These are phyloP conservation scores for Osmerus eperlanus DNA, from an alignment of 2,113 vertebrate species.

Conservation along the genomic window DNA sequence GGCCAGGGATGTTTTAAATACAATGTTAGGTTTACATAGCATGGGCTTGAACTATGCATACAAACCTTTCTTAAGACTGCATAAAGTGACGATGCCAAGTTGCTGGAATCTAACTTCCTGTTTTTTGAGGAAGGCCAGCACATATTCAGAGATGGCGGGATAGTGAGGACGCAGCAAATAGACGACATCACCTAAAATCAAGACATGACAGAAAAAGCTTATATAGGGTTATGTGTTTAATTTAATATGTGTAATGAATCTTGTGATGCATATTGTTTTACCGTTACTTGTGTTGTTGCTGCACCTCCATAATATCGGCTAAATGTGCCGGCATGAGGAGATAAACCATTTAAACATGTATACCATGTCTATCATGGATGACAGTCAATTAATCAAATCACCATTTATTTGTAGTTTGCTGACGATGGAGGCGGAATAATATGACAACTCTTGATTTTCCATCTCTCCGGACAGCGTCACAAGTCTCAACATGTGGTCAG, in stretches of 20 bases:
- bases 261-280: too few species aligned
- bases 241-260: too few species aligned
- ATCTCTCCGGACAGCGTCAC: slow-evolving; percentile 39
- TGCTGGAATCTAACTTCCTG: slow-evolving; percentile 55
- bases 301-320: too few species aligned
- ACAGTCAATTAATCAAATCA: slow-evolving; percentile 22
- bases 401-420: slow-evolving; percentile 50
- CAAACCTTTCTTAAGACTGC: slow-evolving; percentile 48
- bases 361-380: not conserved
- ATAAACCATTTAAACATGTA: not conserved
- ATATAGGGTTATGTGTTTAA: not conserved
- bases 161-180: slow-evolving; percentile 47
- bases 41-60: not conserved
- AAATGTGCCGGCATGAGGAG: too few species aligned
- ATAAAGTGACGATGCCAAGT: slow-evolving; percentile 40
- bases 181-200: slow-evolving; percentile 16
- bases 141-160: slow-evolving; percentile 20
- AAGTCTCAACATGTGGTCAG: slow-evolving; percentile 45
- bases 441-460: slow-evolving; percentile 37
- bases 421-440: slow-evolving; percentile 47
- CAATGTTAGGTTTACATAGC: too few species aligned
- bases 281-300: too few species aligned
- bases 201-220: not conserved
- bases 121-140: slow-evolving; percentile 45
- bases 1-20: too few species aligned